Conservation (phyloP, 2,888 invertebrate genomes). For the Periphyllus acericola region DNA sequence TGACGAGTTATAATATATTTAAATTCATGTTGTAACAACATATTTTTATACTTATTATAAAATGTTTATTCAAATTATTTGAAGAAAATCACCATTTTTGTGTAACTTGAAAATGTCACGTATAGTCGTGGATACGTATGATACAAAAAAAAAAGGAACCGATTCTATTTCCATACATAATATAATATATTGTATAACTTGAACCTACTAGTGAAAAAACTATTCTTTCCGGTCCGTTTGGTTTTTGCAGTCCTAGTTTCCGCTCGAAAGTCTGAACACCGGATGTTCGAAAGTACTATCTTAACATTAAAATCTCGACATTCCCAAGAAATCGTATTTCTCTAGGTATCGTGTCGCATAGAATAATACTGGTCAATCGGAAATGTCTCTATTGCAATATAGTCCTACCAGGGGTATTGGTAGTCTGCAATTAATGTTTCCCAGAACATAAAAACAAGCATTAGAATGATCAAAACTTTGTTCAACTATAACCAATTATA, state of each 20-base stretch:
- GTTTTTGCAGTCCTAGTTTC: slow-evolving; percentile 19
- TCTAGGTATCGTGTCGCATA: neutral
- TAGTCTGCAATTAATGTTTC: neutral
- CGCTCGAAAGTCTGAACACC: slow-evolving; percentile 13
- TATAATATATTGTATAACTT: neutral
- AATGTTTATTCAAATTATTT: neutral
- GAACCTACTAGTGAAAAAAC: neutral
- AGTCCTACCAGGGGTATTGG: neutral
- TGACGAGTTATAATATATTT: too few species aligned
- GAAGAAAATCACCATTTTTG: neutral
- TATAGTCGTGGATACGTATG: neutral
- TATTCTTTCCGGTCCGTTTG: slow-evolving; percentile 18
- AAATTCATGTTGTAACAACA: neutral
- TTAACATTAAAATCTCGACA: neutral
- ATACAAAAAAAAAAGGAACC: neutral
- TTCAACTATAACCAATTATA: neutral
- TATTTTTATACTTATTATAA: neutral
- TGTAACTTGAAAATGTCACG: neutral
- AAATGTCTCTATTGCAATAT: neutral
- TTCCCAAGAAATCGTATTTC: neutral
- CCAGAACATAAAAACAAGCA: neutral
- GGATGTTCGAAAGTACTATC: slow-evolving; percentile 30
- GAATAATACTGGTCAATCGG: neutral
- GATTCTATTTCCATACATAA: neutral
- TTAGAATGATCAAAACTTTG: neutral